Percentiles rank a stretch among this genome's conserved stretches.
Evolutionary conservation across 2,113 vertebrate genomes (phyloP).

Genomic region (Hippocampus zosterae): DNA sequence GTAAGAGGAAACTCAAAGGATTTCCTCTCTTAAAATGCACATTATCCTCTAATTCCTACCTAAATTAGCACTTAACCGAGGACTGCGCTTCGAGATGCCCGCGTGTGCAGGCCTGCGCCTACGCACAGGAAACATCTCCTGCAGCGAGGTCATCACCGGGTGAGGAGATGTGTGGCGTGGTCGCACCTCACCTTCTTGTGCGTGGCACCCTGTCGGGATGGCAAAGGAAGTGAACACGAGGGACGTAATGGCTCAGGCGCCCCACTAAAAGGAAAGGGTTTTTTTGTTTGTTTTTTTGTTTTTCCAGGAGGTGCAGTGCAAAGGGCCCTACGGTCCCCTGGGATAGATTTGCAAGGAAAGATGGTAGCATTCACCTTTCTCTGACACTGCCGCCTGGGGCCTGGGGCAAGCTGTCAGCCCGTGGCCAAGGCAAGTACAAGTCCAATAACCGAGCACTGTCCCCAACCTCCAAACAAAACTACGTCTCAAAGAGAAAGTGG

Average conservation of each 20-base stretch:
- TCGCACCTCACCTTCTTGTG: conserved; percentile 54
- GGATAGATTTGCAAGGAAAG: conserved; percentile 66
- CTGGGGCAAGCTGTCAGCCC: conserved; percentile 55
- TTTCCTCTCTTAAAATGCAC: conserved; percentile 67
- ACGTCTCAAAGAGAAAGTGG: conserved; percentile 29
- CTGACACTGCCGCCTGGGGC: conserved; percentile 61
- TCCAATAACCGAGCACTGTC: conserved; percentile 14
- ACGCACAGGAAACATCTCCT: conserved; percentile 38
- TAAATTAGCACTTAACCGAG: conserved; percentile 67
- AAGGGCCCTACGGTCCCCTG: conserved; percentile 46
- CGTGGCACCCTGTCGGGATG: conserved; percentile 40
- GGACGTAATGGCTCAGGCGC: conserved; percentile 50
- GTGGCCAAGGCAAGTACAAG: conserved; percentile 56
- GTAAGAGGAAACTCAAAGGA: conserved; percentile 71
- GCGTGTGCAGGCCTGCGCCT: conserved; percentile 45
- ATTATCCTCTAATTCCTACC: conserved; percentile 65
- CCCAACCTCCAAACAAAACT: conserved; percentile 28
- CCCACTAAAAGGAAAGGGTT: conserved; percentile 64
- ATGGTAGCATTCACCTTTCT: conserved; percentile 69
- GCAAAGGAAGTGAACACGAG: conserved; percentile 54
- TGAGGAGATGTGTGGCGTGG: conserved; percentile 47
- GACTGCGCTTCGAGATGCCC: conserved; percentile 57
- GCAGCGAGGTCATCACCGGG: conserved; percentile 38
- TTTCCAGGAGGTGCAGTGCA: conserved; percentile 53
- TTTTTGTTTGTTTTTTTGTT: conserved; percentile 20